These are phyloP conservation scores for Amaurobius ferox DNA, from an alignment of 2,888 invertebrate species.

Conservation along the genomic window DNA sequence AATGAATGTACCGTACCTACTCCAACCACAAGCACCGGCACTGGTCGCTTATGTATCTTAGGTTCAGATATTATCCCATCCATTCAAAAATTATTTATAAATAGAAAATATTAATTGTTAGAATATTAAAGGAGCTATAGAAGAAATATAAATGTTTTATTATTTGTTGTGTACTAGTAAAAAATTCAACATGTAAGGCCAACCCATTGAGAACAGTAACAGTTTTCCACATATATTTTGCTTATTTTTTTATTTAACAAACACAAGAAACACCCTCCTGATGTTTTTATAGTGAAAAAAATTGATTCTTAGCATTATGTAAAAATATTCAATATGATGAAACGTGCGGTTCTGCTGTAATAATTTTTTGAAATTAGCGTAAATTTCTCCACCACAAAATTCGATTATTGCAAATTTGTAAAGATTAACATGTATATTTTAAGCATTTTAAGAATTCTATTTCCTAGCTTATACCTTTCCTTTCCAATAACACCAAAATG, in stretches of 20 bases:
- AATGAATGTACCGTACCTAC: slow-evolving; percentile 3
- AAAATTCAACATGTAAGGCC: too few species aligned
- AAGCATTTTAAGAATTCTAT: too few species aligned
- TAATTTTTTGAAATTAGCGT: neutral
- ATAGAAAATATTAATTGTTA: too few species aligned
- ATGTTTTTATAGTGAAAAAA: neutral
- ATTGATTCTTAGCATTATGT: neutral
- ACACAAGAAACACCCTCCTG: too few species aligned
- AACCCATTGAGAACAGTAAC: too few species aligned
- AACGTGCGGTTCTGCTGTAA: neutral
- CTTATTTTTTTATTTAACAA: neutral
- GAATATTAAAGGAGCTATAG: too few species aligned
- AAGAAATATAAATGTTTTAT: too few species aligned
- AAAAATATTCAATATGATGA: neutral
- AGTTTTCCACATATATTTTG: neutral
- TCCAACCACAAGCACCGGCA: neutral
- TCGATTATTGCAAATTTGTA: too few species aligned
- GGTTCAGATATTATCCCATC: neutral
- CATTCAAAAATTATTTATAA: slow-evolving; percentile 3
- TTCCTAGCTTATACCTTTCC: too few species aligned
- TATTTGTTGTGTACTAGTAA: too few species aligned
- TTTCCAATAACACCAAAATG: too few species aligned
- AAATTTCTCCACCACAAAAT: neutral
- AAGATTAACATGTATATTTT: too few species aligned
- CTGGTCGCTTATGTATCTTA: neutral